Conservation (phyloP, 2,888 invertebrate genomes). For the Brachypalpus laphriformis region DNA sequence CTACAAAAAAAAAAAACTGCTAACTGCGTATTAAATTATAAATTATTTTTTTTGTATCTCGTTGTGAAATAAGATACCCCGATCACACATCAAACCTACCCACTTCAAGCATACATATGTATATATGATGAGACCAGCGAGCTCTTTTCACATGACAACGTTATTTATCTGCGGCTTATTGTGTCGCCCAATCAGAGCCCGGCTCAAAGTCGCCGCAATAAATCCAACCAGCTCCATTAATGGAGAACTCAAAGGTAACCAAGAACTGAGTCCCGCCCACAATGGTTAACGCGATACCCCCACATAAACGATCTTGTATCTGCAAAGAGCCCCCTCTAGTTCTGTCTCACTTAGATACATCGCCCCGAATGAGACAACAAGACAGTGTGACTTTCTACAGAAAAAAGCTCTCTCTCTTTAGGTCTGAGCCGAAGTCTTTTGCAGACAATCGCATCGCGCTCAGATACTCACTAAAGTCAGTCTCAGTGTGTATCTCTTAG, state of each 20-base stretch:
- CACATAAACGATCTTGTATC: slow-evolving; percentile 11
- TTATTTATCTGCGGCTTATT: slow-evolving; percentile 58
- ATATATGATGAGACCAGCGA: slow-evolving; percentile 8
- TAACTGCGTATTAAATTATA: slow-evolving; percentile 65
- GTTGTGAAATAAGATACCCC: slow-evolving; percentile 64
- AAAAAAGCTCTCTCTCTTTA: slow-evolving; percentile 57
- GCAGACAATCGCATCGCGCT: slow-evolving; percentile 59
- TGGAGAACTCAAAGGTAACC: slow-evolving; percentile 41
- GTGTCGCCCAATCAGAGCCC: slow-evolving; percentile 58
- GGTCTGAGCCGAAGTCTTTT: not conserved
- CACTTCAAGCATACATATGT: slow-evolving; percentile 5
- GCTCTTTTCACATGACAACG: slow-evolving; percentile 53
- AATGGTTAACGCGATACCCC: slow-evolving; percentile 23
- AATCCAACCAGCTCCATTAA: slow-evolving; percentile 69
- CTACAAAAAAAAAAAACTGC: slow-evolving; percentile 20
- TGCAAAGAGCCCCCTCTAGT: slow-evolving; percentile 41
- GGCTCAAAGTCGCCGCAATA: slow-evolving; percentile 33
- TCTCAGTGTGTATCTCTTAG: slow-evolving; percentile 71
- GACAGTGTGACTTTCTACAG: slow-evolving; percentile 19
- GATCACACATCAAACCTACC: slow-evolving; percentile 45
- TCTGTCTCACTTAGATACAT: not conserved
- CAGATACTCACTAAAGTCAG: slow-evolving; percentile 62
- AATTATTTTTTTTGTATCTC: slow-evolving; percentile 6
- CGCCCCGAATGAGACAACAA: slow-evolving; percentile 15
- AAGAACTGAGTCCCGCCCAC: slow-evolving; percentile 60